Conservation (phyloP, 2,113 vertebrate genomes). For the Alosa alosa region DNA sequence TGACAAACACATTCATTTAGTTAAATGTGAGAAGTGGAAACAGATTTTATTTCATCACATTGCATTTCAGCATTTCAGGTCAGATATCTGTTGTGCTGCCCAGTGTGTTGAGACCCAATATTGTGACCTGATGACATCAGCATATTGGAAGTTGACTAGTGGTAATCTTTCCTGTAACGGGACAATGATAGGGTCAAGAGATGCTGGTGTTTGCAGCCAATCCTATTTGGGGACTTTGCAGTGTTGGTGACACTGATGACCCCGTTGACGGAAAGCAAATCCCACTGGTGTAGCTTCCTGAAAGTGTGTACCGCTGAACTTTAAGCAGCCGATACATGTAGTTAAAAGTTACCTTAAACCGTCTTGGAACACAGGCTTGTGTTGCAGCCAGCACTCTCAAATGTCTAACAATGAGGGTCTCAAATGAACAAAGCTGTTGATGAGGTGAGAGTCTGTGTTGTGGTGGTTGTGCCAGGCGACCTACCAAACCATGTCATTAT, state of each 20-base stretch:
- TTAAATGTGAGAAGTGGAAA: neutral
- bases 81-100: neutral
- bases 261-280: neutral
- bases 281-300: neutral
- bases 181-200: neutral
- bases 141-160: neutral
- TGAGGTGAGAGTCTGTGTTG: neutral
- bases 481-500: neutral
- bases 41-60: neutral
- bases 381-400: neutral
- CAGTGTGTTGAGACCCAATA: neutral
- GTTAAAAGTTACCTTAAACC: slow-evolving; percentile 20
- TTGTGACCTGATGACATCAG: neutral
- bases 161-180: neutral
- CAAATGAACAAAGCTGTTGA: neutral
- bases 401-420: neutral
- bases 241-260: neutral
- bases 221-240: neutral
- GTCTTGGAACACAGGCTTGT: neutral
- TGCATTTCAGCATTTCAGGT: neutral
- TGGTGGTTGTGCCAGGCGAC: neutral
- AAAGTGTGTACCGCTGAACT: neutral
- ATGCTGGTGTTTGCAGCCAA: neutral
- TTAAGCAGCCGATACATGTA: slow-evolving; percentile 3
- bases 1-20: neutral